Evolutionary conservation across 2,888 invertebrate species (phyloP), one percentile per base, ranked within the genome.

Genomic region (Dione juno): DNA sequence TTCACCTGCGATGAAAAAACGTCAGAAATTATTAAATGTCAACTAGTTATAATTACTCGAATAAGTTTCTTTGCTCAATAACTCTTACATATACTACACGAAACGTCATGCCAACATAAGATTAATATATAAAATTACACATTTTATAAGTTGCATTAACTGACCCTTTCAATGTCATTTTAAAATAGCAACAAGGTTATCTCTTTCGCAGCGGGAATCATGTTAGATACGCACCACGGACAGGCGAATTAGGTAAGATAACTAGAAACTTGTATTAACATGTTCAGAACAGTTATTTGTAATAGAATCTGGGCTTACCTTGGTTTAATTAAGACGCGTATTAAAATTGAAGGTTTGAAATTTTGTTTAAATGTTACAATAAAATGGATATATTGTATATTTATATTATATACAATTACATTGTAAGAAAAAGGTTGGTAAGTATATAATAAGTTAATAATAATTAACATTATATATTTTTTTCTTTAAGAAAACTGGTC

Each of bases 191-290:
- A 68, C 70, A 73, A 72, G 74, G 77, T 69, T 73, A 80, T 80
- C 77, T 77, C 69, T 68, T 72, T 81, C 85, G 21, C 85, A 82
- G 86, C 85, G 82, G 84, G 85, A 76, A 78, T 75, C 67, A 50
- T 71, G 70, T 76, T 78, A 71, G 70, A 76, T 77, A 77, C 71
- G 78, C 77, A 67, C 59, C 66, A 80, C 82, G 71, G 84, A 83
- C 82, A 76, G 77, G 79, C 77, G 74, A 69, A 72, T 71, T 69
- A 69, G 66, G 61, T 68, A 68, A 68, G 65, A 65, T 68, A 68
- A 70, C 65, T 57, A 68, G 73, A 72, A 41, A 67, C 64, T 67
- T 67, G 58, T 67, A 73, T 75, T 69, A 71, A 80, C 84, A 83
- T 81, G 64, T 67, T 57, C 28, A 61, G 41, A 45, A 50, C 53